phyloP scores from a whole-genome alignment of 2,888 invertebrate species.

The Frankliniella fusca region DNA sequence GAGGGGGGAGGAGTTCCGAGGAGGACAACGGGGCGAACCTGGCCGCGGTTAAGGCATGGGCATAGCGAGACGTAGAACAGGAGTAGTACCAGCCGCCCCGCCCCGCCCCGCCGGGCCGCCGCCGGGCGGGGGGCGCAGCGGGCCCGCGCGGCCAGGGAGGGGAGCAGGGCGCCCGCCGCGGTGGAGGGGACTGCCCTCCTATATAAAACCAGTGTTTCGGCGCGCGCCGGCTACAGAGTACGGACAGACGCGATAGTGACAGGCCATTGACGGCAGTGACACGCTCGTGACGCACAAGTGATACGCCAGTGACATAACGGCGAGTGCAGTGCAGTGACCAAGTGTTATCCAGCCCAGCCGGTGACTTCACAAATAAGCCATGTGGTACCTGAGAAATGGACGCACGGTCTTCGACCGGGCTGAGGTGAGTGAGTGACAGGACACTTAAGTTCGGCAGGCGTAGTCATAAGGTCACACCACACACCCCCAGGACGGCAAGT shows the following conservation, averaged over 20 bases:
- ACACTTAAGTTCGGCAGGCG: not conserved
- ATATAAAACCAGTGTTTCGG: not conserved
- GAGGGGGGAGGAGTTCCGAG: not conserved
- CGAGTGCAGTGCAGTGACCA: too few species aligned
- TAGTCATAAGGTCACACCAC: too few species aligned
- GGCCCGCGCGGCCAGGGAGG: not conserved
- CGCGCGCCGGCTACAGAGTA: slow-evolving; percentile 15
- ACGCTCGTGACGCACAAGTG: too few species aligned
- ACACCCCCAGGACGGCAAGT: too few species aligned
- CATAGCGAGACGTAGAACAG: not conserved
- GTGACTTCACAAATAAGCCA: not conserved
- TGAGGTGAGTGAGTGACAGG: not conserved
- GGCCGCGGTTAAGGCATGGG: slow-evolving; percentile 41
- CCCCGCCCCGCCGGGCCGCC: not conserved
- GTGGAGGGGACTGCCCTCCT: not conserved
- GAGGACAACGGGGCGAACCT: slow-evolving; percentile 37
- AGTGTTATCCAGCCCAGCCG: too few species aligned
- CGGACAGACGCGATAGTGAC: not conserved
- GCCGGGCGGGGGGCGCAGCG: slow-evolving; percentile 1
- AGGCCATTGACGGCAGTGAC: not conserved
- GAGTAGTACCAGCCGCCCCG: slow-evolving; percentile 19
- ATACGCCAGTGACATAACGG: too few species aligned
- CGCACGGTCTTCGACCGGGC: slow-evolving; percentile 6
- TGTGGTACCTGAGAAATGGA: slow-evolving; percentile 21
- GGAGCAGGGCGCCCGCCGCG: not conserved